A percentile compares a stretch with the other conserved stretches of the same genome.
These are phyloP conservation scores for Damaliscus lunatus DNA, from an alignment of 2,113 vertebrate species.

Conservation along the genomic window DNA sequence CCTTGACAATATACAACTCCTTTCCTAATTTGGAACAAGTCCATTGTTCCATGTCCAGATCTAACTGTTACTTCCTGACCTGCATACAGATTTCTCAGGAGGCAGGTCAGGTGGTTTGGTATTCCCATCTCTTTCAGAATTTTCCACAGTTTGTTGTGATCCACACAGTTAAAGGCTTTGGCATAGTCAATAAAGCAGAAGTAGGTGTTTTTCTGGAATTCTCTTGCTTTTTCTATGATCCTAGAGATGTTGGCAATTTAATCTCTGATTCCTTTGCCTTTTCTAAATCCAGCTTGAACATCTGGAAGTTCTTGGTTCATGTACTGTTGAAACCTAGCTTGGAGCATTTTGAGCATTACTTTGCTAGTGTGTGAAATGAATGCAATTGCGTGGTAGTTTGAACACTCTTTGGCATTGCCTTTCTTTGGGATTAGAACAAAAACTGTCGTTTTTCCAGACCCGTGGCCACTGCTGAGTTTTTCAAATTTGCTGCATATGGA, in stretches of 20 bases:
- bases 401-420: not conserved
- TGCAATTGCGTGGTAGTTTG: not conserved
- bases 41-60: not conserved
- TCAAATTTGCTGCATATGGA: not conserved
- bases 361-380: not conserved
- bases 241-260: not conserved
- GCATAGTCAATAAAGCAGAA: not conserved
- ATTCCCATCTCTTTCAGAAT: not conserved
- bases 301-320: not conserved
- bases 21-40: not conserved
- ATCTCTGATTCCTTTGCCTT: not conserved
- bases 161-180: not conserved
- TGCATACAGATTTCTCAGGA: not conserved
- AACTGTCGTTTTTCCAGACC: not conserved
- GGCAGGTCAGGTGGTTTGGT: not conserved
- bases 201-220: not conserved
- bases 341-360: not conserved
- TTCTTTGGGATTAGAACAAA: not conserved
- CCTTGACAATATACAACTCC: not conserved
- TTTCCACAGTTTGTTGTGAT: not conserved
- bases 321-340: not conserved
- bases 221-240: not conserved
- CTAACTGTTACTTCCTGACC: not conserved
- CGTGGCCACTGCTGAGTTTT: not conserved
- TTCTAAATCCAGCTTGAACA: not conserved